Evolutionary conservation across 2,888 invertebrate genomes (phyloP), one percentile per base, ranked within the genome.

Genomic region (Agriopis leucophaearia): DNA sequence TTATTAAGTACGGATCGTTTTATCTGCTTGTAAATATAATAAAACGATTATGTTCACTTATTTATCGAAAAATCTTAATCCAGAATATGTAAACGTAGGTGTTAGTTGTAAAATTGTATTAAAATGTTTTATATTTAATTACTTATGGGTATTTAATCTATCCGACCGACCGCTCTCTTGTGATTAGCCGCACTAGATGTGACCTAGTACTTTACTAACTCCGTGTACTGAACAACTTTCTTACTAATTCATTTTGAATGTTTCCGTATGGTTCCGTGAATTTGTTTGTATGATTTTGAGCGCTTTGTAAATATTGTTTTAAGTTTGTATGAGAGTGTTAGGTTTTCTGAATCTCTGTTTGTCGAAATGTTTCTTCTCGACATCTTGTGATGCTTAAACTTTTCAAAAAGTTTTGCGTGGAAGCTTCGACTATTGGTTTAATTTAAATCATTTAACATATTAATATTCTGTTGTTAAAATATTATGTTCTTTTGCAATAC

Each of bases 31-130:
- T 94, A 94, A 92, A 94, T 94, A 94, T 91, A 89, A 88, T 89
- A 86, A 87, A 86, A 85, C 79, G 81, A 81, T 88, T 88, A 88
- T 92, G 90, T 93, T 92, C 91, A 92, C 91, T 92, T 94, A 93
- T 92, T 94, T 94, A 94, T 94, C 91, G 79, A 91, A 87, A 89
- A 88, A 88, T 59, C 87, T 88, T 91, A 91, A 91, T 89, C 72
- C 88, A 84, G 83, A 87, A 91, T 88, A 87, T 89, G 90, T 92
- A 91, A 91, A 89, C 90, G 88, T 94, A 92, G 92, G 84, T 86
- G 87, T 92, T 93, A 93, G 92, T 87, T 93, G 93, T 94, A 93
- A 93, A 92, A 83, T 91, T 94, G 92, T 93, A 92, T 92, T 91
- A 90, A 92, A 92, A 89, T 87, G 84, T 91, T 87, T 92, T 91